Evolutionary conservation across 2,113 vertebrate genomes (phyloP), one percentile per base, ranked within the genome.

Genomic region (Rissa tridactyla): DNA sequence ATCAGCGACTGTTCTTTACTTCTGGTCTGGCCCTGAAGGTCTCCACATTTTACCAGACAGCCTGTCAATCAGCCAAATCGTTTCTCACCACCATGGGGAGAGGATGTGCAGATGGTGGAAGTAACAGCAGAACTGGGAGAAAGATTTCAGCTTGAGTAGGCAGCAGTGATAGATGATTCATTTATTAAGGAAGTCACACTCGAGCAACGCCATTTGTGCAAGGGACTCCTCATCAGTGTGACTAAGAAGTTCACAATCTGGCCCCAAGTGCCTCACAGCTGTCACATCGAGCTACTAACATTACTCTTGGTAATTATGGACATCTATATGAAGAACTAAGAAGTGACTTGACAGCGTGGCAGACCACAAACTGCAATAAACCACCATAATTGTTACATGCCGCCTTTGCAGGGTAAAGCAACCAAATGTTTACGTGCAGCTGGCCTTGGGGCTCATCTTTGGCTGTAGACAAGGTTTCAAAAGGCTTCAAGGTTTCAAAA

Each of bases 181-280:
- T 90, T 96, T 95, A 90, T 96, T 96, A 94, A 92, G 60, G 32
- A 64, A 96, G 54, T 88, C 85, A 91, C 66, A 83, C 62, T 88
- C 0, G 0, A 90, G 76, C 82, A 90, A 70, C 93, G 42, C 68
- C 75, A 62, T 95, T 94, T 88, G 82, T 92, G 84, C 54, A 83
- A 95, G 46, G 79, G 55, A 44, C 64, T 92, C 11, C 68, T 93
- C 34, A 1, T 57, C 87, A 92, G 25, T 7, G 49, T 96, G 96
- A 96, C 93, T 93, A 88, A 96, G 83, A 82, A 69, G 75, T 94
- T 90, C 85, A 88, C 82, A 94, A 60, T 86, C 90, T 93, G 82
- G 66, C 71, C 82, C 66, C 21, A 18, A 91, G 83, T 94, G 62
- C 62, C 94, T 90, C 5, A 21, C 76, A 95, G 70, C 81, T 96